Base-by-base conservation (phyloP, 2,113 vertebrate genomes). In the Erythrocercus mccallii region DNA sequence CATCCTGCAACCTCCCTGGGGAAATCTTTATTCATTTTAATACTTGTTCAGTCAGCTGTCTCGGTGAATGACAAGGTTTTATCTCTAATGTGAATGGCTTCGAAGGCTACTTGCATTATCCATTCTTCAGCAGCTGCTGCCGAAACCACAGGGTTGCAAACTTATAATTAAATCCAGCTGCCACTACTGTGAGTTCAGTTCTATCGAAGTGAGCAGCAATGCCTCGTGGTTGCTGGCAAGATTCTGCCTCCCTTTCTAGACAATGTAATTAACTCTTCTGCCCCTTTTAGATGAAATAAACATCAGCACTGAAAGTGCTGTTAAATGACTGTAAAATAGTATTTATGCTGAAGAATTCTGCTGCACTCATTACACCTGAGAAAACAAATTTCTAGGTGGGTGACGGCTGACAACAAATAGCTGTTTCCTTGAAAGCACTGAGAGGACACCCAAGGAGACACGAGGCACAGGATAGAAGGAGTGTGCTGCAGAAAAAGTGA, bases 141-240 rank as follows among this genome's bases (percentile, higher is more conserved):
- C 74, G 81, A 98, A 98, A 97, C 97, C 96, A 96, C 96, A 96
- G 95, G 82, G 80, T 94, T 97, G 96, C 97, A 96, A 96, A 96
- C 96, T 97, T 96, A 95, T 98, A 97, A 98, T 98, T 98, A 98
- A 98, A 97, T 97, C 96, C 97, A 98, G 98, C 97, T 98, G 97
- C 96, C 97, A 96, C 91, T 78, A 54, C 95, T 97, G 95, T 6
- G 93, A 97, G 95, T 92, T 96, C 97, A 93, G 95, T 96, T 96
- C 74, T 92, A 97, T 88, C 95, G 24, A 97, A 96, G 97, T 94
- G 95, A 97, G 91, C 96, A 97, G 89, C 61, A 96, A 88, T 88
- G 92, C 95, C 92, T 90, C 37, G 13, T 93, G 92, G 60, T 94
- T 91, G 94, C 97, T 96, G 96, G 94, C 95, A 92, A 92, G 90